Conservation (phyloP, 2,113 vertebrate species). For the Micromys minutus region DNA sequence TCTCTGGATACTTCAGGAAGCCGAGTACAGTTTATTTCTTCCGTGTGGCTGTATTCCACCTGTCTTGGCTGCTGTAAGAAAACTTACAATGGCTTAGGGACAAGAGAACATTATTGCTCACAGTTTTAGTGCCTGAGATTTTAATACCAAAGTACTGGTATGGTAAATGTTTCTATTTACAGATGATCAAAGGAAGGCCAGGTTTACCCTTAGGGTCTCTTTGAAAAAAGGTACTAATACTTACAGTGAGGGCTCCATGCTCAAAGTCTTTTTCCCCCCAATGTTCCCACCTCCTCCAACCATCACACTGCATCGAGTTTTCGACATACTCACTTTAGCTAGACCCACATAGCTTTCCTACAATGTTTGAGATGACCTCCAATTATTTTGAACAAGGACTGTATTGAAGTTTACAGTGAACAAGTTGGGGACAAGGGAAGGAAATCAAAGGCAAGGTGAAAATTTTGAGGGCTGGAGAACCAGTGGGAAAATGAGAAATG, state of each 20-base stretch:
- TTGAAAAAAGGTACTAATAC: too few species aligned
- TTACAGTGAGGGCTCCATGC: not conserved
- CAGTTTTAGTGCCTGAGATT: not conserved
- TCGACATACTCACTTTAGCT: not conserved
- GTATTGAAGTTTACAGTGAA: not conserved
- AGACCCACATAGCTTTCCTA: not conserved
- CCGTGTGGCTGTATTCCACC: not conserved
- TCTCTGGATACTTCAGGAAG: not conserved
- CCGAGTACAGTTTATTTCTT: not conserved
- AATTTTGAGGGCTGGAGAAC: not conserved
- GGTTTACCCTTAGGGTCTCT: not conserved
- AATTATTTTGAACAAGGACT: not conserved
- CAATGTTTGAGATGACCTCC: not conserved
- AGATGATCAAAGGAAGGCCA: not conserved
- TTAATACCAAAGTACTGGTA: too few species aligned
- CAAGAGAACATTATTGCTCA: not conserved
- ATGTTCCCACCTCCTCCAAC: not conserved
- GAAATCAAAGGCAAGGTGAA: fast-evolving
- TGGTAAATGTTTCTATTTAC: not conserved
- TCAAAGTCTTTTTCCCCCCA: not conserved
- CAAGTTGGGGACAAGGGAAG: not conserved
- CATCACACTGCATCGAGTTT: not conserved
- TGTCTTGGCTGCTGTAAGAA: not conserved
- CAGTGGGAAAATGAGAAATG: fast-evolving
- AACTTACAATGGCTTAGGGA: not conserved